Base-by-base conservation (phyloP, 92 coral and sea anemone genomes). In the Desmophyllum pertusum region DNA sequence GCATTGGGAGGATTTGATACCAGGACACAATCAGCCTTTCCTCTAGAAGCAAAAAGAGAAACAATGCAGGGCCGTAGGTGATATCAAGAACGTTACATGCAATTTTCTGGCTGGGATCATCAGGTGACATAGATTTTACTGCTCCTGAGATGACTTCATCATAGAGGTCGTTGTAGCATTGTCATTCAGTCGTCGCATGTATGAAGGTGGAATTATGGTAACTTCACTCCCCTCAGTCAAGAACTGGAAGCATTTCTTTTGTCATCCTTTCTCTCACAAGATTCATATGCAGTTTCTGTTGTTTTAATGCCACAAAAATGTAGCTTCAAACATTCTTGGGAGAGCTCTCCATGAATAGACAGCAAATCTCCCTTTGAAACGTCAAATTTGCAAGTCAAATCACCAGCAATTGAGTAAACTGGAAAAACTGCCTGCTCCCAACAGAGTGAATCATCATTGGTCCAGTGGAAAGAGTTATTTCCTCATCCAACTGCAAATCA, bases 341-440 rank as follows among this genome's bases (percentile, higher is more conserved):
- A 74, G 57, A 92, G 53, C 36, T 74, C 74, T 61, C 90, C 92
- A 1, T 59, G 59, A 5, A 94, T 61, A 15, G 79, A 43, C 36
- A 94, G 37, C 45, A 64, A 19, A 35, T 94, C 93, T 51, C 95
- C 97, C 31, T 83, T 72, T 40, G 79, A 71, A 71, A 73, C 78
- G 21, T 39, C 30, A 10, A 46, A 66, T 10, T 35, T 38, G 4
- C 53, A 50, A 7, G 27, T 36, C 6, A 83, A 41, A 52, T 88
- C 64, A 62, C 70, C 72, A 40, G 7, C 23, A 57, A 35, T 30
- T 15, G 76, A 81, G 78, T 87, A 90, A 14, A 92, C 91, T 17
- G 99, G 97, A 75, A 86, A 97, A 50, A 97, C 85, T n/a, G 98
- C 99, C 72, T 97, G 99, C 57, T 97, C 99, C 99, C 99, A 97